Conservation (phyloP, 2,888 invertebrate species). For the Strigamia crassipes region DNA sequence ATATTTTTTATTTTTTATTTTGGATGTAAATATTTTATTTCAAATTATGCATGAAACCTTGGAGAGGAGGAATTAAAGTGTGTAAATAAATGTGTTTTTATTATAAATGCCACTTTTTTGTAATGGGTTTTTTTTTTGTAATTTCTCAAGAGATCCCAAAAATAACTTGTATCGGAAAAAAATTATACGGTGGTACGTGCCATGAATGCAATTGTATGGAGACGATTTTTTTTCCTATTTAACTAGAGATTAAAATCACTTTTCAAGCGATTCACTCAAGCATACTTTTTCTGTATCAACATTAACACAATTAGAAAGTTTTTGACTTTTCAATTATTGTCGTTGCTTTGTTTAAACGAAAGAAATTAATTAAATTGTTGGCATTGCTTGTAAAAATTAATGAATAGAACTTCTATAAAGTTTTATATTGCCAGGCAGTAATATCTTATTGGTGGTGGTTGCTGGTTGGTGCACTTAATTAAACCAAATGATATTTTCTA, state of each 20-base stretch:
- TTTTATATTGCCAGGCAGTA: too few species aligned
- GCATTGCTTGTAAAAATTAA: neutral
- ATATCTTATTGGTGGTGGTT: too few species aligned
- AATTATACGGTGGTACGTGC: neutral
- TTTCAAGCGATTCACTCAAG: neutral
- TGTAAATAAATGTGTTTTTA: too few species aligned
- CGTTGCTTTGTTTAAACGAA: neutral
- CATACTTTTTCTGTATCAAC: neutral
- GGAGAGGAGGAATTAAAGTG: too few species aligned
- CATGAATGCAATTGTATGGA: neutral
- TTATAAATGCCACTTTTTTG: too few species aligned
- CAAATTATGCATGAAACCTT: too few species aligned
- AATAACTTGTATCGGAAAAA: neutral
- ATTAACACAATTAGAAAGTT: neutral
- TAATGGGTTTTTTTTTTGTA: neutral
- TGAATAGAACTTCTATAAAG: neutral
- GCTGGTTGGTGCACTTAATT: too few species aligned
- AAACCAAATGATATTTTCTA: too few species aligned
- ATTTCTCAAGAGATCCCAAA: neutral
- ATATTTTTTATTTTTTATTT: too few species aligned
- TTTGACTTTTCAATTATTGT: slow-evolving; percentile 21
- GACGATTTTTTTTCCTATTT: neutral
- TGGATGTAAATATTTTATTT: too few species aligned
- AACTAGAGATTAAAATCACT: neutral
- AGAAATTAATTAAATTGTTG: slow-evolving; percentile 24